These are phyloP conservation scores for Drosophila seclusa DNA, from an alignment of 2,888 invertebrate species.

Conservation along the genomic window DNA sequence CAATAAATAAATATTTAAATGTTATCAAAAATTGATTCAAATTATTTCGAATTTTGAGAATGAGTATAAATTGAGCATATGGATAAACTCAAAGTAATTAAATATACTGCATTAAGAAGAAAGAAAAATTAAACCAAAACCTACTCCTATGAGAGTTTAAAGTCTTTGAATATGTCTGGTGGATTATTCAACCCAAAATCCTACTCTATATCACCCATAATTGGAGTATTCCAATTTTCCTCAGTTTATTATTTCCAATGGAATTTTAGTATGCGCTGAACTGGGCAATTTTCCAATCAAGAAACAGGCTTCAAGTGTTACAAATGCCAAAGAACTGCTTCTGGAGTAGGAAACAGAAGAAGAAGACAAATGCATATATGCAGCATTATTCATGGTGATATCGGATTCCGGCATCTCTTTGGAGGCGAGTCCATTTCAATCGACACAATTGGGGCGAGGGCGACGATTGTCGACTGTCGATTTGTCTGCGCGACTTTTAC, in stretches of 20 bases:
- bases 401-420: conserved; percentile 46
- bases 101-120: background rate
- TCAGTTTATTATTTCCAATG: conserved; percentile 16
- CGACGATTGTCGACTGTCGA: conserved; percentile 12
- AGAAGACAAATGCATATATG: conserved; percentile 2
- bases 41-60: background rate
- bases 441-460: conserved; percentile 29
- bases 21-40: background rate
- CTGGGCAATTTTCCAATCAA: conserved; percentile 33
- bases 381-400: conserved; percentile 43
- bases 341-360: background rate
- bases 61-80: background rate
- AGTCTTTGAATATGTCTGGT: background rate
- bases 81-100: background rate
- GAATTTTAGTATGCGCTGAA: conserved; percentile 31
- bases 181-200: background rate
- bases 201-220: background rate
- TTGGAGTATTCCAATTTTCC: background rate
- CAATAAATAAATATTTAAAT: background rate
- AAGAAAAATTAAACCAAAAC: background rate
- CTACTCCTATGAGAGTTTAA: background rate
- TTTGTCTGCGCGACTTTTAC: conserved; percentile 51
- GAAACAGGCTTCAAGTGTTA: conserved; percentile 26
- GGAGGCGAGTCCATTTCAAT: conserved; percentile 43
- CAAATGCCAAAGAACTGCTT: conserved; percentile 20